Conservation (phyloP, 2,113 vertebrate species). For the Sus scrofa region T2T-Sscrofa CM000814.6:46975001-46975500, state of each 20-base stretch:
- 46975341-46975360: neutral
- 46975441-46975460: neutral
- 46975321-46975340: neutral
- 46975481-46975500: neutral
- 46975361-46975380: neutral
- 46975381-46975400: too few relatives aligned
- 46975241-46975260: neutral
- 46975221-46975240: neutral
- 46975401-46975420: neutral
- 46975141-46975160: neutral
- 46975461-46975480: neutral
- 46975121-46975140: accelerated
- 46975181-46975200: neutral
- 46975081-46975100: accelerated
- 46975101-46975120: neutral
- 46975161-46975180: neutral
- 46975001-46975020: neutral
- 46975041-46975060: neutral
- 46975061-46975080: neutral
- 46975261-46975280: neutral
- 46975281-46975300: neutral
- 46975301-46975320: neutral
- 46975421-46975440: neutral
- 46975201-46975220: neutral
- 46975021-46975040: neutral